Conservation (phyloP, 1,140 invertebrate species). For the Agraylea sexmaculata region DNA sequence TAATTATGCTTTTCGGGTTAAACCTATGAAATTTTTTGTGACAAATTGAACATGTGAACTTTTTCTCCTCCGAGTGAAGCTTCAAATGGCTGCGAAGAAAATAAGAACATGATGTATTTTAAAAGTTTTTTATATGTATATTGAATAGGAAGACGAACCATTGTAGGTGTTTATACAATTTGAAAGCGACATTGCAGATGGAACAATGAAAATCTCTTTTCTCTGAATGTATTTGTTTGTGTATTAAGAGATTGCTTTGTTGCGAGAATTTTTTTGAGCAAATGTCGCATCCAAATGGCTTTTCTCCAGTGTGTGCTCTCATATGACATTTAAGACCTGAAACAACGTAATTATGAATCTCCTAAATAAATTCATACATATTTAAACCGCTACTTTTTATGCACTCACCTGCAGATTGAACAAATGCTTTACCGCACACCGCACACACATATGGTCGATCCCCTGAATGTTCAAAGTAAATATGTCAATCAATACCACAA, state of each 20-base stretch:
- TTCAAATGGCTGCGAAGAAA: slow-evolving; percentile 18
- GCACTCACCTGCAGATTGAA: slow-evolving; percentile 13
- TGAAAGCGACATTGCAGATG: slow-evolving; percentile 18
- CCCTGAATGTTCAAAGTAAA: slow-evolving; percentile 10
- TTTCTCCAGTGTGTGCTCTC: slow-evolving; percentile 19
- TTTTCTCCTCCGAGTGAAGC: slow-evolving; percentile 17
- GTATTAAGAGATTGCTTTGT: slow-evolving; percentile 18
- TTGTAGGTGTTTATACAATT: slow-evolving; percentile 21
- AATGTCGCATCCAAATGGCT: slow-evolving; percentile 19
- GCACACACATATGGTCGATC: slow-evolving; percentile 18
- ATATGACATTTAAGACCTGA: slow-evolving; percentile 20
- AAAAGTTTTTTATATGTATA: neutral
- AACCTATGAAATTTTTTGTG: slow-evolving; percentile 21
- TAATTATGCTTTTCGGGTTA: neutral
- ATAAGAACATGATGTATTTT: too few relatives aligned
- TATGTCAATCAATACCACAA: slow-evolving; percentile 6
- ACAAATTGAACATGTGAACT: slow-evolving; percentile 20
- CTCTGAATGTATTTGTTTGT: slow-evolving; percentile 20
- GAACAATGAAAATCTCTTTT: slow-evolving; percentile 16
- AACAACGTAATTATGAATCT: slow-evolving; percentile 4
- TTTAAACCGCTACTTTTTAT: neutral
- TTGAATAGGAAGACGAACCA: slow-evolving; percentile 14
- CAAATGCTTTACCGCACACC: slow-evolving; percentile 20
- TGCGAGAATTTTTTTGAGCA: slow-evolving; percentile 19
- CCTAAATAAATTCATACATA: neutral